phyloP scores from a whole-genome alignment of 2,797 vertebrate genomes.

The Gila robusta region DNA sequence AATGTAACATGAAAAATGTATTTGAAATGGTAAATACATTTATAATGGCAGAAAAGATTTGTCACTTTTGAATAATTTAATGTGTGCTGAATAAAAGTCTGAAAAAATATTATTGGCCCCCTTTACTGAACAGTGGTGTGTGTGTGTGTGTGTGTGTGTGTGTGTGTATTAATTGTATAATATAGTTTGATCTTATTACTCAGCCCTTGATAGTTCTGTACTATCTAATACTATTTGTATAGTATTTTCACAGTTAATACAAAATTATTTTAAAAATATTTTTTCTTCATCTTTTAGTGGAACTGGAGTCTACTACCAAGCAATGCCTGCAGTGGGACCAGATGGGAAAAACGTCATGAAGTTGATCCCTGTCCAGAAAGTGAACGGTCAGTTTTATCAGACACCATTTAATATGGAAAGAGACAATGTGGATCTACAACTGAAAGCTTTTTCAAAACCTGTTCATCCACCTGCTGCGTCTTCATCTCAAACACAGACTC shows the following conservation, averaged over 20 bases:
- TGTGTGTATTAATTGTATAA: too few relatives aligned
- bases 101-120: neutral
- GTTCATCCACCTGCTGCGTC: slow-evolving; percentile 29
- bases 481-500: slow-evolving; percentile 18
- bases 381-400: slow-evolving; percentile 69
- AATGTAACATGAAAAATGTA: neutral
- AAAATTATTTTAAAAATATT: neutral
- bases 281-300: slow-evolving; percentile 57
- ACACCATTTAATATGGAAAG: slow-evolving; percentile 43
- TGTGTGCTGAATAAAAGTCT: neutral
- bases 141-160: neutral
- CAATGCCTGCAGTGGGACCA: slow-evolving; percentile 74
- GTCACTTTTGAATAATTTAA: neutral
- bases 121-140: neutral
- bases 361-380: slow-evolving; percentile 76
- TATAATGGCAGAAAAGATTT: neutral
- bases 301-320: slow-evolving; percentile 77
- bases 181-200: neutral
- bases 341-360: slow-evolving; percentile 79
- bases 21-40: neutral
- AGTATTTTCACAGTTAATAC: neutral
- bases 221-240: neutral
- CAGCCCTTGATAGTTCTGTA: neutral
- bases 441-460: slow-evolving; percentile 41
- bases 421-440: neutral